These are phyloP conservation scores for Quadroppia sp. DNA, from an alignment of 2,888 invertebrate species.

Conservation along the genomic window DNA sequence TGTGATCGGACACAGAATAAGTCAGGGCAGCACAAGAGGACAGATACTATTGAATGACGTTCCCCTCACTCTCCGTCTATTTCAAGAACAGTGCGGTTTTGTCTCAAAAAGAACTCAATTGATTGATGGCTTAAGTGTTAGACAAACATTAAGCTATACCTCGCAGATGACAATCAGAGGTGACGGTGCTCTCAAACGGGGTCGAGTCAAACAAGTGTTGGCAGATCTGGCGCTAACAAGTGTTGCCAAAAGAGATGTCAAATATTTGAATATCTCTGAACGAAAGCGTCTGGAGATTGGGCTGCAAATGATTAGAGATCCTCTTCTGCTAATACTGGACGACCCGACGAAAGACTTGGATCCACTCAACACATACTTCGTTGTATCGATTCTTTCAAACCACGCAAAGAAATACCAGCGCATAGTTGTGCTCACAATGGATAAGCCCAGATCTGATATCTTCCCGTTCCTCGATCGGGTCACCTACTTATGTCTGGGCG, in stretches of 20 bases:
- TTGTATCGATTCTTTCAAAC: slow-evolving; percentile 87
- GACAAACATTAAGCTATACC: slow-evolving; percentile 60
- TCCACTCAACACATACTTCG: slow-evolving; percentile 87
- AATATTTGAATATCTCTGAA: slow-evolving; percentile 80
- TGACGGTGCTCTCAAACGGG: slow-evolving; percentile 66
- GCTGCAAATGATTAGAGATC: slow-evolving; percentile 86
- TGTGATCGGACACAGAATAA: slow-evolving; percentile 68
- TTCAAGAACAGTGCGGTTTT: slow-evolving; percentile 71
- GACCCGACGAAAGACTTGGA: slow-evolving; percentile 76
- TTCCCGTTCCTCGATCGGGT: slow-evolving; percentile 91
- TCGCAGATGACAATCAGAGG: slow-evolving; percentile 57
- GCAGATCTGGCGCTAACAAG: slow-evolving; percentile 89
- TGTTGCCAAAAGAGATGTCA: slow-evolving; percentile 71
- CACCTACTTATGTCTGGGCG: slow-evolving; percentile 72
- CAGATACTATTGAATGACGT: slow-evolving; percentile 84
- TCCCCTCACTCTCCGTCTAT: slow-evolving; percentile 71
- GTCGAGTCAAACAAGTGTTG: slow-evolving; percentile 79
- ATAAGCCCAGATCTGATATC: slow-evolving; percentile 88
- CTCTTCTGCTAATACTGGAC: slow-evolving; percentile 52
- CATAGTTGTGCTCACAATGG: slow-evolving; percentile 83
- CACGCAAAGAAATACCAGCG: slow-evolving; percentile 79
- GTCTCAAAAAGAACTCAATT: slow-evolving; percentile 81
- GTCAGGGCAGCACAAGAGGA: slow-evolving; percentile 59
- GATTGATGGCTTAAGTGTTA: slow-evolving; percentile 77
- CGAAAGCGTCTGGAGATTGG: slow-evolving; percentile 84